Conservation (phyloP, 2,113 vertebrate species). For the Oenanthe oenanthe region DNA sequence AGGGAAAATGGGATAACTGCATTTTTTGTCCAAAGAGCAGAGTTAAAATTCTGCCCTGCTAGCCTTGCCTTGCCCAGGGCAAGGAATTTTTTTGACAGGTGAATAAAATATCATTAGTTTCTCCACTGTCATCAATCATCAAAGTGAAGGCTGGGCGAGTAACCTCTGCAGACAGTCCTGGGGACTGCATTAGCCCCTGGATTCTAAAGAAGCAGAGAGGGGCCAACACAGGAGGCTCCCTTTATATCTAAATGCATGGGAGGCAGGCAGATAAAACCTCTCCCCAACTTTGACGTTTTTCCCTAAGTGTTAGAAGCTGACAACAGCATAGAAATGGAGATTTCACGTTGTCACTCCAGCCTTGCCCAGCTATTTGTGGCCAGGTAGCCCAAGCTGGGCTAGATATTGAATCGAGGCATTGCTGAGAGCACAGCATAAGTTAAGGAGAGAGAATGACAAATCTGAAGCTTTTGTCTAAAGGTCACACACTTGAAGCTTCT, state of each 20-base stretch:
- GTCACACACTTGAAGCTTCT: slow-evolving; percentile 65
- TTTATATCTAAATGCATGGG: slow-evolving; percentile 16
- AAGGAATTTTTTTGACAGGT: slow-evolving; percentile 72
- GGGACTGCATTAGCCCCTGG: slow-evolving; percentile 15
- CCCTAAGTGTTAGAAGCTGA: slow-evolving; percentile 33
- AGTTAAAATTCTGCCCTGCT: neutral
- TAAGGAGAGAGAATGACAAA: slow-evolving; percentile 60
- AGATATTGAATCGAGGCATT: neutral
- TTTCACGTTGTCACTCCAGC: slow-evolving; percentile 50
- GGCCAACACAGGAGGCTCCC: neutral
- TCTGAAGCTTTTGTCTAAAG: slow-evolving; percentile 64
- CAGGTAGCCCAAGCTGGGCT: slow-evolving; percentile 57
- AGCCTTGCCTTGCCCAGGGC: neutral
- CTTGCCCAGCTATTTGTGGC: slow-evolving; percentile 38
- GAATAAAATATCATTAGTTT: slow-evolving; percentile 70
- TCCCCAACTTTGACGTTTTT: slow-evolving; percentile 10
- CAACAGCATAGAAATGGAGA: slow-evolving; percentile 64
- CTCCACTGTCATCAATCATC: slow-evolving; percentile 55
- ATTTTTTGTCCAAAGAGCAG: neutral
- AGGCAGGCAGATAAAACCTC: slow-evolving; percentile 37
- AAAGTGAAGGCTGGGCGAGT: slow-evolving; percentile 59
- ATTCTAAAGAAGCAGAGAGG: slow-evolving; percentile 55
- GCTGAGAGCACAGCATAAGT: neutral
- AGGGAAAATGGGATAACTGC: neutral
- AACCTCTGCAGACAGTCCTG: slow-evolving; percentile 68